Evolutionary conservation across 2,113 vertebrate genomes (phyloP), one percentile per base, ranked within the genome.

Genomic region (Alosa alosa): DNA sequence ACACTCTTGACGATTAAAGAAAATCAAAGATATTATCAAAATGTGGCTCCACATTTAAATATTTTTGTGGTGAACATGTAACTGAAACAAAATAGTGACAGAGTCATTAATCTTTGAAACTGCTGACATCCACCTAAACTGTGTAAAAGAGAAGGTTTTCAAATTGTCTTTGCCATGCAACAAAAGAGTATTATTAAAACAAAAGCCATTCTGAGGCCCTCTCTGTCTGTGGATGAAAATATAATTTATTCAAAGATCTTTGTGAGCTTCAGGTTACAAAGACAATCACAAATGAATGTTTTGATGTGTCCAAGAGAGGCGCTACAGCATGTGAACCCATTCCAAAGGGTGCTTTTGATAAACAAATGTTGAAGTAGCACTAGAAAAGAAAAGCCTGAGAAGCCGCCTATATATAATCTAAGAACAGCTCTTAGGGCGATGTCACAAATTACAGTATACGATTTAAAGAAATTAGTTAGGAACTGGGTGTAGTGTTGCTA

Each of bases 61-160:
- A 78, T 39, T 31, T 64, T 78, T 78, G 72, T 39, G 72, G 10
- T 39, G 72, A 78, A 39, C 39, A 11, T 36, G 22, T 78, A 78
- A 78, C 72, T 41, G 13, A 78, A 78, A 17, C 72, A 78, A 78
- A 78, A 78, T 31, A 78, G 31, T 78, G 25, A 78, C 72, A 78
- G 10, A 36, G 13, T 31, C 72, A 78, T 78, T 39, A 78, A 18
- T 15, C 13, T 78, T 39, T 31, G 1, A 68, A 68, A 68, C 72
- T 78, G 25, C 72, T 78, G 72, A 78, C 72, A 75, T 78, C 13
- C 31, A 78, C 5, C 36, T 39, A 36, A 72, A 72, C 36, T 5
- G 72, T 78, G 72, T 36, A 78, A 78, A 60, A 72, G n/a, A 31
- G 64, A 72, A 31, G 36, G 25, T 11, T 36, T 72, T 39, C 36